A percentile compares a stretch with the other conserved stretches of the same genome.
phyloP scores from a whole-genome alignment of 2,797 vertebrate genomes.

The Morelia viridis region DNA sequence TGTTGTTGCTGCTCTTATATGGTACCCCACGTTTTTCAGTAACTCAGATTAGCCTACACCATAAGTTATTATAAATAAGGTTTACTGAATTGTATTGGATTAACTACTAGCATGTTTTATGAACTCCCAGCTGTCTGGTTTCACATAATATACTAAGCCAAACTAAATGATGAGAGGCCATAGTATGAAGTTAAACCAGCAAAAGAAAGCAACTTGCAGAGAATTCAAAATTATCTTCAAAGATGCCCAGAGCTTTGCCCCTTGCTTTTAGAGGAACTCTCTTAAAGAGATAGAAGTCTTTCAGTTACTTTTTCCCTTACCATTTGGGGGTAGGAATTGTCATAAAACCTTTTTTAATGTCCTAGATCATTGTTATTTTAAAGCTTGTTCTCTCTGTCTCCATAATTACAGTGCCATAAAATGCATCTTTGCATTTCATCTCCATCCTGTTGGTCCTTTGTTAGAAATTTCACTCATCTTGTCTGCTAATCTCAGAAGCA shows the following conservation, averaged over 20 bases:
- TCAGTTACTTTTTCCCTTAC: background rate
- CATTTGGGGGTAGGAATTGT: background rate
- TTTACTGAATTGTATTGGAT: too few relatives aligned
- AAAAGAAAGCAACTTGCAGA: background rate
- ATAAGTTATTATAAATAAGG: too few relatives aligned
- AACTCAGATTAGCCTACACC: too few relatives aligned
- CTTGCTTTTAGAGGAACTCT: background rate
- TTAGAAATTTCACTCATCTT: slow-evolving; percentile 7
- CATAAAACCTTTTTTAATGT: too few relatives aligned
- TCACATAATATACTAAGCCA: too few relatives aligned
- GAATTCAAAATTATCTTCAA: background rate
- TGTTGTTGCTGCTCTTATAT: too few relatives aligned
- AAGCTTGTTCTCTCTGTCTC: background rate
- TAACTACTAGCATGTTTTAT: too few relatives aligned
- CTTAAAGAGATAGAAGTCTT: background rate
- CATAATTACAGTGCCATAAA: background rate
- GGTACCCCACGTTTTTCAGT: too few relatives aligned
- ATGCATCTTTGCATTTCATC: background rate
- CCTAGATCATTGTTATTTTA: background rate
- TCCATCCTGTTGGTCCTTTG: background rate
- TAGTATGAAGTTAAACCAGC: too few relatives aligned
- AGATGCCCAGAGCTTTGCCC: background rate
- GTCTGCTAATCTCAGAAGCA: background rate
- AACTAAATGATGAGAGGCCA: too few relatives aligned
- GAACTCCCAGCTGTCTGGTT: too few relatives aligned